Conservation (phyloP, 2,113 vertebrate genomes). For the Melanocharis versteri region DNA sequence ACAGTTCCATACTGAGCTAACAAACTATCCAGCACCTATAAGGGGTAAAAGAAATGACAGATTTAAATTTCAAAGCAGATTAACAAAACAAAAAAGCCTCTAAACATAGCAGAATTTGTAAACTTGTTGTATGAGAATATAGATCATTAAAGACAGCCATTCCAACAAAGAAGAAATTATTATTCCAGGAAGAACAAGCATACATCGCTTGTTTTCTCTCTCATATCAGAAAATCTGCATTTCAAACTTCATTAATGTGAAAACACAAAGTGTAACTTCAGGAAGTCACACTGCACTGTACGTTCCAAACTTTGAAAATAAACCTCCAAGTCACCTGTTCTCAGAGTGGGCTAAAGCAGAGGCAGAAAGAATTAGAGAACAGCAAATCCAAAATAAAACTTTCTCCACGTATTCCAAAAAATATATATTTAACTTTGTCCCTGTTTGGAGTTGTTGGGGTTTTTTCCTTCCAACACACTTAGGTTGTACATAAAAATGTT, state of each 20-base stretch:
- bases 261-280: background rate
- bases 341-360: background rate
- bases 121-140: background rate
- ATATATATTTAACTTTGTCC: background rate
- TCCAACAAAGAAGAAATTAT: background rate
- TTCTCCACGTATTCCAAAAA: background rate
- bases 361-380: background rate
- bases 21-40: constrained; percentile 86
- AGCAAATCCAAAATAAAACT: background rate
- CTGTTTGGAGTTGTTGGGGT: background rate
- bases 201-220: background rate
- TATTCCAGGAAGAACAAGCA: background rate
- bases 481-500: background rate
- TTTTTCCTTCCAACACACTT: background rate
- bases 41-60: constrained; percentile 36
- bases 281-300: background rate
- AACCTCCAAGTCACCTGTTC: background rate
- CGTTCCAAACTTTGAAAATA: background rate
- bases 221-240: background rate
- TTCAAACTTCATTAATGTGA: background rate
- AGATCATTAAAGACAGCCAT: background rate
- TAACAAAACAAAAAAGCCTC: background rate
- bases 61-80: constrained; percentile 43
- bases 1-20: constrained; percentile 89
- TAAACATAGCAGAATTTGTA: background rate